Conservation (phyloP, 1,140 invertebrate genomes). For the Zaprionus davidi region DNA sequence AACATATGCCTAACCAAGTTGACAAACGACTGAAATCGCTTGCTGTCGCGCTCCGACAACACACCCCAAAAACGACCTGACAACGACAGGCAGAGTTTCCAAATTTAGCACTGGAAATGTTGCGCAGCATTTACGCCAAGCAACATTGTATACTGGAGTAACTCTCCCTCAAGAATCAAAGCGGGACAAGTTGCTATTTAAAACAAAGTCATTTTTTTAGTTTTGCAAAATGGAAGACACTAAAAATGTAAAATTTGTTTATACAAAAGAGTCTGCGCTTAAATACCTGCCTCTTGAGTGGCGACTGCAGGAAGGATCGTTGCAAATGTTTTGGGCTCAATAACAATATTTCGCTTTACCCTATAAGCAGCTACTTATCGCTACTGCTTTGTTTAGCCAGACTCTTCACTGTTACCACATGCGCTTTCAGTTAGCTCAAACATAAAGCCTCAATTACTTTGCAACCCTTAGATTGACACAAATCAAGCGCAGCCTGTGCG, state of each 20-base stretch:
- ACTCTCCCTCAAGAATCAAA: background rate
- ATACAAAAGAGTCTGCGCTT: background rate
- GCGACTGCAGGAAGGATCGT: too few relatives aligned
- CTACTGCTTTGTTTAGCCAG: background rate
- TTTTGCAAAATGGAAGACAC: too few relatives aligned
- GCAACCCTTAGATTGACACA: slow-evolving; percentile 51
- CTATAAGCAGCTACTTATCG: background rate
- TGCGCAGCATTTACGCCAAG: slow-evolving; percentile 26
- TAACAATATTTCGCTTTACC: background rate
- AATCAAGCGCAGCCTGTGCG: slow-evolving; percentile 26
- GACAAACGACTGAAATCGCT: slow-evolving; percentile 65
- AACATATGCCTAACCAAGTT: slow-evolving; percentile 61
- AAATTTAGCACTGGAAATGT: slow-evolving; percentile 70
- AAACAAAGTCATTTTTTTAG: too few relatives aligned
- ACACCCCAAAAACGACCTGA: slow-evolving; percentile 52
- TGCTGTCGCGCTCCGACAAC: slow-evolving; percentile 45
- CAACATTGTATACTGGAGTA: slow-evolving; percentile 41
- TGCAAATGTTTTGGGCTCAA: background rate
- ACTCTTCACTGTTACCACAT: slow-evolving; percentile 1
- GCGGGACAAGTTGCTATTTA: too few relatives aligned
- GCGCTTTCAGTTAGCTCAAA: slow-evolving; percentile 8
- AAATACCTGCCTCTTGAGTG: too few relatives aligned
- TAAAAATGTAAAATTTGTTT: background rate
- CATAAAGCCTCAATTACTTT: slow-evolving; percentile 77
- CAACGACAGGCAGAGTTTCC: slow-evolving; percentile 40